Evolutionary conservation across 2,888 invertebrate species (phyloP).

Genomic region (Bellardia pandia): DNA sequence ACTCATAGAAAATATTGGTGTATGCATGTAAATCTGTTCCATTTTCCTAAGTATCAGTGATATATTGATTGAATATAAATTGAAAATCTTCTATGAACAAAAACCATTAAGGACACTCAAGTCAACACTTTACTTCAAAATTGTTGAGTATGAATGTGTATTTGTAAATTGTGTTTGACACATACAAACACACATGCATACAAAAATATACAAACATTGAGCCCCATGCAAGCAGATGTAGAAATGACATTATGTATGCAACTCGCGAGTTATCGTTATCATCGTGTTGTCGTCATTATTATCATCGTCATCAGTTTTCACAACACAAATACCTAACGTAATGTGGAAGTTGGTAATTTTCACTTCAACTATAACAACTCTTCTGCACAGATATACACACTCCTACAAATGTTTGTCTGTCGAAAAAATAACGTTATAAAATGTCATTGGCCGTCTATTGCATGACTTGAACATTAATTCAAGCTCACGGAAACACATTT

Average conservation of each 20-base stretch:
- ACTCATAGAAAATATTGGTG: not conserved
- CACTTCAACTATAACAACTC: conserved; percentile 25
- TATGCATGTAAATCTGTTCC: not conserved
- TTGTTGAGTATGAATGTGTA: not conserved
- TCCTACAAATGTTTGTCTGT: not conserved
- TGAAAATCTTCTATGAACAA: conserved; percentile 27
- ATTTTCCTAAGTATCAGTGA: conserved; percentile 15
- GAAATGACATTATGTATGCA: conserved; percentile 37
- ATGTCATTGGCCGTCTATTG: conserved; percentile 9
- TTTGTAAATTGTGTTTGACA: not conserved
- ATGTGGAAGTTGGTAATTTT: conserved; percentile 34
- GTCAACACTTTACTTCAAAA: not conserved
- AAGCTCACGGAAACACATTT: not conserved
- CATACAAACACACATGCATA: not conserved
- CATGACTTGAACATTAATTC: conserved; percentile 3
- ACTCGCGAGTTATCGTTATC: conserved; percentile 35
- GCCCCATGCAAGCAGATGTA: not conserved
- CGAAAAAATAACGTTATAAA: conserved; percentile 8
- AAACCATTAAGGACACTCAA: conserved; percentile 17
- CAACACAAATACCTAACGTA: not conserved
- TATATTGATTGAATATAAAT: conserved; percentile 52
- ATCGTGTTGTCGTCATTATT: conserved; percentile 16
- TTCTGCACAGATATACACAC: not conserved
- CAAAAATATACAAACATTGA: not conserved
- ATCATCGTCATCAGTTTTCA: conserved; percentile 33